Evolutionary conservation across 2,888 invertebrate genomes (phyloP).

Genomic region (Synanthedon myopaeformis): DNA sequence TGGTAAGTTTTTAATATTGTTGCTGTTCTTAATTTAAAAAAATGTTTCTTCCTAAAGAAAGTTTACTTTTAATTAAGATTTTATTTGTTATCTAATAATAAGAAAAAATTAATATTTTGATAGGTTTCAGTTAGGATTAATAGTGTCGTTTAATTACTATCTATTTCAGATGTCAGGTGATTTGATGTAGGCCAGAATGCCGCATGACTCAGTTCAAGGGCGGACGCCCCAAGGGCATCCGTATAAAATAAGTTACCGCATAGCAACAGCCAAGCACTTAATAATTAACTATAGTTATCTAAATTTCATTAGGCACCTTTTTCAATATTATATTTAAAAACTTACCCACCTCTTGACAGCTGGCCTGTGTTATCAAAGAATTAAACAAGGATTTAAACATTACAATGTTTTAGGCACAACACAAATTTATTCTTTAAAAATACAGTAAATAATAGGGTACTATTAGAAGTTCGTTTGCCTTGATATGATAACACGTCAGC

Average conservation of each 20-base stretch:
- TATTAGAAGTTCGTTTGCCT: constrained; percentile 43
- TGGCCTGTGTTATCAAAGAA: constrained; percentile 73
- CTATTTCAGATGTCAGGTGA: neutral
- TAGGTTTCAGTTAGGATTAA: no score
- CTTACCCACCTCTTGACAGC: constrained; percentile 85
- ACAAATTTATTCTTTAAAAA: constrained; percentile 25
- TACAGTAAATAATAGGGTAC: constrained; percentile 32
- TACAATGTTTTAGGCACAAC: constrained; percentile 60
- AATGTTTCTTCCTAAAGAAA: no score
- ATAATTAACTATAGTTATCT: neutral
- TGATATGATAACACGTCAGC: constrained; percentile 60
- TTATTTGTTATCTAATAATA: no score
- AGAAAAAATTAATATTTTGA: no score
- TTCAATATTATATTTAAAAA: constrained; percentile 27
- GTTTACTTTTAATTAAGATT: no score
- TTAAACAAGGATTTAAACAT: constrained; percentile 74
- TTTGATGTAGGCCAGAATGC: constrained; percentile 9
- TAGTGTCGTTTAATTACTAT: no score
- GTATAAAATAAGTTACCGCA: constrained; percentile 8
- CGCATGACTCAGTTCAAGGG: constrained; percentile 44
- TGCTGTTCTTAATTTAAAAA: no score
- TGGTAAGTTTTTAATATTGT: no score
- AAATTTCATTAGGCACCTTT: neutral
- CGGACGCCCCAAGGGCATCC: constrained; percentile 48
- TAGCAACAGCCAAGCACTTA: neutral